Base-by-base conservation (phyloP, 2,888 invertebrate species). In the Archips xylosteana region DNA sequence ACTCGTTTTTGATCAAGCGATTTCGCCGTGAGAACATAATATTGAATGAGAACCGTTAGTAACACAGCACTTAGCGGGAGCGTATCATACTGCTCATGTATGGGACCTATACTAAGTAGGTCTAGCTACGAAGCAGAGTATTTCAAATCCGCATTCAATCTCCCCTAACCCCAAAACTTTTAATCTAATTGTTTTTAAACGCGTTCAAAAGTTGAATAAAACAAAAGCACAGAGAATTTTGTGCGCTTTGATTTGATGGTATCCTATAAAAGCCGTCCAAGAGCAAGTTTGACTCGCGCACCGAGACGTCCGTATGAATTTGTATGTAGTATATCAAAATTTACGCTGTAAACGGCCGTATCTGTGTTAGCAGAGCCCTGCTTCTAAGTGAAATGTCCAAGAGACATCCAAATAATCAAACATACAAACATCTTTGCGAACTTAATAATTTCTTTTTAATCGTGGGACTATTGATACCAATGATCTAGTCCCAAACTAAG, bases 111-210 rank as follows among this genome's bases (percentile, higher is more conserved):
- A 34, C 60, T 23, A 65, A 54, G 59, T 59, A 64, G 47, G 36
- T 59, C 63, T 64, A 70, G 57, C 13, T 34, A 49, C 12, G 12
- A 23, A 54, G 45, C 45, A n/a, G 57, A 68, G 23, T 6, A 15
- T 74, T 74, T n/a, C 42, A 69, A 60, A 64, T 64, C 73, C 63
- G 49, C 32, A 39, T 63, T 59, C 47, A 59, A 59, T n/a, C 42
- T 42, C 69, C 65, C 64, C 59, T 51, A 62, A 39, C 45, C 61
- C 51, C 47, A 49, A 68, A 64, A 68, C 73, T 63, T 69, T 74
- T 74, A 69, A 73, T 64, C 64, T 69, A 69, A 74, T 74, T 74
- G 73, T 73, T 69, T 68, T 68, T n/a, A 59, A 69, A 73, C 39
- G 12, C 13, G 36, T 36, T 42, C 15, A 62, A 47, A 54, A 51